A percentile compares a stretch with the other conserved stretches of the same genome.
phyloP scores from a whole-genome alignment of 2,113 vertebrate genomes.

The Tor tambroides region DNA sequence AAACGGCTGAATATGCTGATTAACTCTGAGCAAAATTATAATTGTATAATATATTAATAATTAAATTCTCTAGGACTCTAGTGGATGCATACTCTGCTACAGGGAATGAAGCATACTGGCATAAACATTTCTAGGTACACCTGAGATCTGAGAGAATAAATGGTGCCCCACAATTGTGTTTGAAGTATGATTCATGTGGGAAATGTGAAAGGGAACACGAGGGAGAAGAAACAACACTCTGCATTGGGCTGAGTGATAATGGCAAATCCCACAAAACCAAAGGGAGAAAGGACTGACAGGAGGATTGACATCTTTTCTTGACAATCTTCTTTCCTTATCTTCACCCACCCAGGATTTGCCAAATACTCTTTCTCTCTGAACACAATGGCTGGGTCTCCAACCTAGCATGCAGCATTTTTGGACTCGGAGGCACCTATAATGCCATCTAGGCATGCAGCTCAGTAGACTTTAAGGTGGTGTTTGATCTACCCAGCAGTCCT shows the following conservation, averaged over 20 bases:
- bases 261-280: neutral
- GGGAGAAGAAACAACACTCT: conserved; percentile 1
- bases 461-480: neutral
- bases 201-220: neutral
- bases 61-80: neutral
- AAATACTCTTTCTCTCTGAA: neutral
- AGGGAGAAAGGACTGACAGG: conserved; percentile 9
- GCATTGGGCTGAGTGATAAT: neutral
- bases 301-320: conserved; percentile 17
- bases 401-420: neutral
- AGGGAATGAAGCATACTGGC: neutral
- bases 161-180: conserved; percentile 6
- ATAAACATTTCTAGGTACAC: neutral
- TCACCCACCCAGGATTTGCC: neutral
- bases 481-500: conserved; percentile 12
- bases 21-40: neutral
- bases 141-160: neutral
- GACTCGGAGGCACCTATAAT: neutral
- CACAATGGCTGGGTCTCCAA: neutral
- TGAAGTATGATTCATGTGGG: neutral
- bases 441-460: conserved; percentile 1
- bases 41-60: neutral
- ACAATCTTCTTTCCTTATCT: neutral
- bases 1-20: neutral
- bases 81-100: neutral